These are phyloP conservation scores for Falco peregrinus DNA, from an alignment of 2,797 vertebrate species.

Conservation along the genomic window DNA sequence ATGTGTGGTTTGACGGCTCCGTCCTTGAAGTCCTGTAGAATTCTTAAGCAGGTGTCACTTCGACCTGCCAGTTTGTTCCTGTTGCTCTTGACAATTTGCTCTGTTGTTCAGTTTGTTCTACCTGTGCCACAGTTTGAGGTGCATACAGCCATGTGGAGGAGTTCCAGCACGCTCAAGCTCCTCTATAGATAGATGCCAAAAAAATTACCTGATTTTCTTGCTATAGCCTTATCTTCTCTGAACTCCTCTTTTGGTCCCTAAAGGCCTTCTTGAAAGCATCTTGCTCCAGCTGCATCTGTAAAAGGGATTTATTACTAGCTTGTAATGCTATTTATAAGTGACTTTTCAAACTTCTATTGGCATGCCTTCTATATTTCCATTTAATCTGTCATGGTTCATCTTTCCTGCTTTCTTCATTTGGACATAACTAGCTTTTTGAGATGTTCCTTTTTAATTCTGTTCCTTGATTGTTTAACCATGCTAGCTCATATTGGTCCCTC, in stretches of 20 bases:
- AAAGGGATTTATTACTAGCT: background rate
- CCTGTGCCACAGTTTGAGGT: accelerated
- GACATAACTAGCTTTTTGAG: background rate
- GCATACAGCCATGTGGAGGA: background rate
- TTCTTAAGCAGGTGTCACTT: background rate
- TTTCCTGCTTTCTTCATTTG: background rate
- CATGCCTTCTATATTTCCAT: background rate
- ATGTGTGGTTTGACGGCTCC: background rate
- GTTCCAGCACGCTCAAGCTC: background rate
- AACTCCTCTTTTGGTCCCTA: background rate
- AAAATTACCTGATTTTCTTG: background rate
- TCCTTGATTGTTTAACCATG: background rate
- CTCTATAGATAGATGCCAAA: background rate
- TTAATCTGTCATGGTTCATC: background rate
- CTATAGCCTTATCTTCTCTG: background rate
- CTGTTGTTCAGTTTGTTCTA: background rate
- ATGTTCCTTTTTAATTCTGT: background rate
- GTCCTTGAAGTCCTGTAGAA: background rate
- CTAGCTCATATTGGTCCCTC: background rate
- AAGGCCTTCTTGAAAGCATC: background rate
- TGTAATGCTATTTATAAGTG: background rate
- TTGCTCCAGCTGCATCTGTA: background rate
- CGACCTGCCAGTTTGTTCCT: background rate
- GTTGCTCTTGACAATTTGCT: background rate
- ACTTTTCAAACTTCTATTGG: background rate